Evolutionary conservation across 2,113 vertebrate genomes (phyloP).

Genomic region (Macrotus californicus): DNA sequence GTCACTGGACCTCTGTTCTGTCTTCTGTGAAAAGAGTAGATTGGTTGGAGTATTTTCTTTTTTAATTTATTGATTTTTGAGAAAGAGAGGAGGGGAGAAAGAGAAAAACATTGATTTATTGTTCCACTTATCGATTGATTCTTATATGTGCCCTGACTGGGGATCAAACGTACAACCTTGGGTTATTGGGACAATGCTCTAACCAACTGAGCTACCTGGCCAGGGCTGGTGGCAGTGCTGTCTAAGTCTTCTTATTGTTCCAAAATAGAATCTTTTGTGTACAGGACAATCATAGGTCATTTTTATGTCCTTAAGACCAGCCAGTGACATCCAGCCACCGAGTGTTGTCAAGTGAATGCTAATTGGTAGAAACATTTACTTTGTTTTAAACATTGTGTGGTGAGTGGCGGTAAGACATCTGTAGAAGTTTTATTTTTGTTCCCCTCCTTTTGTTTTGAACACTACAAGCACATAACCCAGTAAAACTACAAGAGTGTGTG

Average conservation of each 20-base stretch:
- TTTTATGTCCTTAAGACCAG: background rate
- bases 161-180: too few species aligned
- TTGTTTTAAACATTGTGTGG: background rate
- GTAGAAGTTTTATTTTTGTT: background rate
- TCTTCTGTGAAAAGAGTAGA: background rate
- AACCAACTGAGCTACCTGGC: too few species aligned
- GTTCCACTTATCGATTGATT: too few species aligned
- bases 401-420: background rate
- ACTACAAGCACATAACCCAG: background rate
- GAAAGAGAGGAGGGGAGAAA: too few species aligned
- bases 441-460: conserved; percentile 29
- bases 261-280: background rate
- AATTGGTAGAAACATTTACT: background rate
- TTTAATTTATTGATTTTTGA: too few species aligned
- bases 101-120: too few species aligned
- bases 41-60: background rate
- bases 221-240: background rate
- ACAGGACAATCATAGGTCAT: background rate
- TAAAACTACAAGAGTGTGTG: background rate
- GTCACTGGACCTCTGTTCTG: background rate
- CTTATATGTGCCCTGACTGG: too few species aligned
- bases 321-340: background rate
- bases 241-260: background rate
- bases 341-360: background rate
- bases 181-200: too few species aligned